Conservation (phyloP, 23 tunicate genomes). For the Diplosoma virens region DNA sequence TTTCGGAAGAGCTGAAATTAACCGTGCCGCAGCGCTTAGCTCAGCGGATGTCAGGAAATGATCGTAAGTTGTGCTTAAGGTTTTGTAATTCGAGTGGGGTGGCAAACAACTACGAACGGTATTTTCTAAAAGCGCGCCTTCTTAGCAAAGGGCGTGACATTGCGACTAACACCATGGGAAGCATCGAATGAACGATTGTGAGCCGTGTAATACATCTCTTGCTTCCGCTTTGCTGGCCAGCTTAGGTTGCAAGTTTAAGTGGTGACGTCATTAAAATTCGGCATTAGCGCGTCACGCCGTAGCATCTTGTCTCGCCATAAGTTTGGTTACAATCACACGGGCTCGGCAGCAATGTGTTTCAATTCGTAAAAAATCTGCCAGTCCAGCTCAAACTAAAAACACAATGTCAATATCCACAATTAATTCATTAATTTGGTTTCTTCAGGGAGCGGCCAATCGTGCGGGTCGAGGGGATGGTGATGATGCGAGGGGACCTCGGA, state of each 20-base stretch:
- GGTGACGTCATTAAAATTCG: no score
- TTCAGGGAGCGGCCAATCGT: conserved; percentile 90
- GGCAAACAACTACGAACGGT: background rate
- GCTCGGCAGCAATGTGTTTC: no score
- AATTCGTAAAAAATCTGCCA: no score
- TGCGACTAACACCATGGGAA: conserved; percentile 9
- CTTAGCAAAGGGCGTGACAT: conserved; percentile 4
- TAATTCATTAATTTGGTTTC: conserved; percentile 10
- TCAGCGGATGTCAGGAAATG: no score
- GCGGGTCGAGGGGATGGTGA: conserved; percentile 79
- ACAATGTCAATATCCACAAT: background rate
- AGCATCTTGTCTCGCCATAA: no score
- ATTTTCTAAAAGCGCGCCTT: background rate
- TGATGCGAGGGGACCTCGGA: conserved; percentile 80
- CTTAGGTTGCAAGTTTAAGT: background rate
- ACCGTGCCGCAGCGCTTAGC: no score
- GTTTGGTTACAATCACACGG: no score
- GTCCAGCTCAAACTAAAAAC: background rate
- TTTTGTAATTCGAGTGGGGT: background rate
- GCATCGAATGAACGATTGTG: background rate
- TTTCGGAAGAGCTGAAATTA: no score
- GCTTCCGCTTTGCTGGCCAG: conserved; percentile 5
- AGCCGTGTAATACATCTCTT: background rate
- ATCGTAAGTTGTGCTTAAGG: no score
- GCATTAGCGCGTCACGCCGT: no score